Evolutionary conservation across 2,797 vertebrate genomes (phyloP).

Genomic region (Phaenicophaeus curvirostris): DNA sequence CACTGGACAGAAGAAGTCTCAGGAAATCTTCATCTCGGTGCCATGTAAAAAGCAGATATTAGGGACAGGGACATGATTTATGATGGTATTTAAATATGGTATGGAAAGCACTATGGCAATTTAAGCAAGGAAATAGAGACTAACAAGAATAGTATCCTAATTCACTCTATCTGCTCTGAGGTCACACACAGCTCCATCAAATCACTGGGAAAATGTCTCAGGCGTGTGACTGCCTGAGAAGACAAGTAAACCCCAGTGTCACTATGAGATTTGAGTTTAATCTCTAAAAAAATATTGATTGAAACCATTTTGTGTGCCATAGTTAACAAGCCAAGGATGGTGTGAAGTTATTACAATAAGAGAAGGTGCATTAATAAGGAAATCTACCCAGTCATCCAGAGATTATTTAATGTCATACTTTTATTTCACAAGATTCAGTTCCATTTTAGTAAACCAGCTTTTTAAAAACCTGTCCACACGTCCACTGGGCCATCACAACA

Average conservation of each 20-base stretch:
- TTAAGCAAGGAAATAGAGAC: not conserved
- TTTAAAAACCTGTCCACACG: not conserved
- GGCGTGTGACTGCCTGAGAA: not conserved
- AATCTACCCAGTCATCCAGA: not conserved
- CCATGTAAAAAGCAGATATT: not conserved
- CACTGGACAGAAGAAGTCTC: not conserved
- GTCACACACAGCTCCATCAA: not conserved
- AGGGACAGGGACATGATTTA: not conserved
- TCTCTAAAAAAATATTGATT: not conserved
- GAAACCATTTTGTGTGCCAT: not conserved
- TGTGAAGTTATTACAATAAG: not conserved
- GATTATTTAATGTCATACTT: not conserved
- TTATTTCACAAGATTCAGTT: not conserved
- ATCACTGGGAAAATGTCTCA: not conserved
- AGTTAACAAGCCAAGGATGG: not conserved
- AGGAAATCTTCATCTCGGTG: not conserved
- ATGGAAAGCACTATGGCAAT: not conserved
- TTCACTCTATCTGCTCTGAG: rapidly evolving
- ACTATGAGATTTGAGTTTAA: not conserved
- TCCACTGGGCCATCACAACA: not conserved
- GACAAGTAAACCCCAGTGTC: not conserved
- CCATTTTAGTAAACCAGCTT: not conserved
- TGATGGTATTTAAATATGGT: not conserved
- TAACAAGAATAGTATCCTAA: not conserved
- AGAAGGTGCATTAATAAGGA: not conserved